Evolutionary conservation across 2,113 vertebrate genomes (phyloP).

Genomic region (Tyto alba): DNA sequence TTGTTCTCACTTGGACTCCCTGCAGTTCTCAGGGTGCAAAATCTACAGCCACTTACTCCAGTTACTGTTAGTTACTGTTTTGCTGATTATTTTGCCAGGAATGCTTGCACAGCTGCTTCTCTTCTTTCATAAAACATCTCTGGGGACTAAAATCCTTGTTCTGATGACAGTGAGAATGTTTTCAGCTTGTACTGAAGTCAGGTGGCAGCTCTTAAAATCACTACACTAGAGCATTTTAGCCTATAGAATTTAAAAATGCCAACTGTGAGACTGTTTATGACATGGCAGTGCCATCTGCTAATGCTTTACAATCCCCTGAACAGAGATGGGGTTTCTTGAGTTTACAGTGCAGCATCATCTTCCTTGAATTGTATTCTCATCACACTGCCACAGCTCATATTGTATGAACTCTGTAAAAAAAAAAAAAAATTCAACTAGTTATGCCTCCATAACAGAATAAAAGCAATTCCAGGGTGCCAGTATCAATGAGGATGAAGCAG

Average conservation of each 20-base stretch:
- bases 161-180: background rate
- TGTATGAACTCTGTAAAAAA: background rate
- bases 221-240: background rate
- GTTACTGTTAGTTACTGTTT: background rate
- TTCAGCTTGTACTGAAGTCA: background rate
- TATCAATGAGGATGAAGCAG: background rate
- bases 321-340: background rate
- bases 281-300: background rate
- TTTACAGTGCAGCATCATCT: background rate
- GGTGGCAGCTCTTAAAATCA: background rate
- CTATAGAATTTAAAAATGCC: background rate
- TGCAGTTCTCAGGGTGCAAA: background rate
- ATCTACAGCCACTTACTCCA: background rate
- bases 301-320: background rate
- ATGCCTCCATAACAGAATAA: background rate
- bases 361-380: background rate
- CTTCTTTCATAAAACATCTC: background rate
- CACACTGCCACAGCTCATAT: background rate
- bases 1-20: background rate
- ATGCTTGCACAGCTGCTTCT: conserved; percentile 11
- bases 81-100: conserved; percentile 25
- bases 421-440: background rate
- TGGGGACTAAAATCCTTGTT: background rate
- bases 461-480: background rate
- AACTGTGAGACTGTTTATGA: background rate